phyloP scores from a whole-genome alignment of 2,113 vertebrate species.

The Bagarius yarrelli region DNA sequence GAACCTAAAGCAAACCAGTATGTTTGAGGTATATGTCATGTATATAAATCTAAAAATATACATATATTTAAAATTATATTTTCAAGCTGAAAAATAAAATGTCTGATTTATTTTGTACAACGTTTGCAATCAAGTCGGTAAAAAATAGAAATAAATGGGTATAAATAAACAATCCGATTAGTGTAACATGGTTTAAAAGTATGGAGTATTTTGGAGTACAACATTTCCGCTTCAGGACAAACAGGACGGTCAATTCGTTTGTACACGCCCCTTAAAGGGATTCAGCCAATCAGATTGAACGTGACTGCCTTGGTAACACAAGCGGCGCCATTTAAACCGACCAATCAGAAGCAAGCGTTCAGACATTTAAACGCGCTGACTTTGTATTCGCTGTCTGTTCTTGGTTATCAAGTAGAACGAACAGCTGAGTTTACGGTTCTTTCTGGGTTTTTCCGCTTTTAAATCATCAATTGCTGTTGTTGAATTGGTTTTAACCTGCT shows the following conservation, averaged over 20 bases:
- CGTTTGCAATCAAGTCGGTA: too few species aligned
- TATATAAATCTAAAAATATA: too few species aligned
- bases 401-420: too few species aligned
- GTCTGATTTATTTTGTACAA: too few species aligned
- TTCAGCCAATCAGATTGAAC: constrained; percentile 60
- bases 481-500: accelerated
- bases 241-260: too few species aligned
- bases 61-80: not conserved
- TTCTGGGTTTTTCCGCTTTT: not conserved
- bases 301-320: constrained; percentile 38
- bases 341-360: constrained; percentile 63
- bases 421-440: too few species aligned
- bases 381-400: constrained; percentile 31
- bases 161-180: too few species aligned
- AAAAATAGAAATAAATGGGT: too few species aligned
- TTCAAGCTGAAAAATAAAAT: not conserved
- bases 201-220: too few species aligned
- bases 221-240: too few species aligned
- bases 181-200: too few species aligned
- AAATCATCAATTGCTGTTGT: not conserved
- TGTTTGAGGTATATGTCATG: too few species aligned
- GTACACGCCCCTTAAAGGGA: not conserved
- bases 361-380: constrained; percentile 63
- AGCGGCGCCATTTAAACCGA: constrained; percentile 49
- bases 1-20: not conserved